Conservation (phyloP, 2,113 vertebrate genomes). For the Sarotherodon lohbergeri region DNA sequence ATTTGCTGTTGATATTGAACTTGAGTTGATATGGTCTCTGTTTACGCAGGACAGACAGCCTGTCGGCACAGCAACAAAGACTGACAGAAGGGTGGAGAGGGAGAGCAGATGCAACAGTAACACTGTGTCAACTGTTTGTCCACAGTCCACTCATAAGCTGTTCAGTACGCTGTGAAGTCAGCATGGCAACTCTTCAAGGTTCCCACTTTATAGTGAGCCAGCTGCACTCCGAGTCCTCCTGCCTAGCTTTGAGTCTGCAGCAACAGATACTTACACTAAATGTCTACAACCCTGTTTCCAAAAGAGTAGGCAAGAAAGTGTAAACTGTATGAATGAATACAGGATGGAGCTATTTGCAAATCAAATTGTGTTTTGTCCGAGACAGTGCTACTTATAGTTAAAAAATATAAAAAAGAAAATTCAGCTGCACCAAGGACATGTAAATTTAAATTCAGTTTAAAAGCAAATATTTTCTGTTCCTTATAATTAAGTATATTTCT, state of each 20-base stretch:
- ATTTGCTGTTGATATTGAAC: neutral
- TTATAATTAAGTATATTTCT: neutral
- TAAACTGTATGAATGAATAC: neutral
- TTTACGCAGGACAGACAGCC: neutral
- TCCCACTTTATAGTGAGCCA: neutral
- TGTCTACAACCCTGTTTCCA: neutral
- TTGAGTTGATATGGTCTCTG: neutral
- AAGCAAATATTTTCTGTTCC: neutral
- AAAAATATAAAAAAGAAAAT: neutral
- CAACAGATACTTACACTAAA: neutral
- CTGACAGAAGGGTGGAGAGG: neutral
- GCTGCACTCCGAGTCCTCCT: neutral
- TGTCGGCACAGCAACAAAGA: neutral
- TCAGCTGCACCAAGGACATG: accelerated
- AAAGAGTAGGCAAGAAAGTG: neutral
- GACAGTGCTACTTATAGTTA: neutral
- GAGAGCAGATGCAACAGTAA: conserved; percentile 23
- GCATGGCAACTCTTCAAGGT: conserved; percentile 4
- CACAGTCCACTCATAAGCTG: conserved; percentile 20
- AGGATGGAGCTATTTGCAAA: neutral
- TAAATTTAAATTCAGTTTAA: neutral
- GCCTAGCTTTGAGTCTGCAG: neutral
- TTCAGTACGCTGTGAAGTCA: conserved; percentile 13
- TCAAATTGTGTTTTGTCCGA: neutral
- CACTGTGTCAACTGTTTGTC: conserved; percentile 31